These are phyloP conservation scores for Drosophila neotestacea DNA, from an alignment of 2,888 invertebrate species.

Conservation along the genomic window DNA sequence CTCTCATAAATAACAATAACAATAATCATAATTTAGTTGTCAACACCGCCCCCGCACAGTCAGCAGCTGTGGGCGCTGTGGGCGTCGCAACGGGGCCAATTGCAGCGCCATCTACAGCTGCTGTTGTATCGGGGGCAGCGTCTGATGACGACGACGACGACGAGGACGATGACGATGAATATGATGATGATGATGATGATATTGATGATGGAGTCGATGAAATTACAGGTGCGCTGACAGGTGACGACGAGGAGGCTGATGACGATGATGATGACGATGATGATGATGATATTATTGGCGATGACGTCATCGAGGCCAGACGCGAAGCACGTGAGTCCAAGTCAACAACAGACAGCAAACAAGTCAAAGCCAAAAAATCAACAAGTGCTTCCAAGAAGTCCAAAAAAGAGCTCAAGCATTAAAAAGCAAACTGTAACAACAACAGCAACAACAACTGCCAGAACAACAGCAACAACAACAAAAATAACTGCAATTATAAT, in stretches of 20 bases:
- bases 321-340: conserved; percentile 94
- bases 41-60: conserved; percentile 44
- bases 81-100: conserved; percentile 50
- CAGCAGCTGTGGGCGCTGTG: conserved; percentile 39
- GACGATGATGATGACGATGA: conserved; percentile 89
- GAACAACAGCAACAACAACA: conserved; percentile 47
- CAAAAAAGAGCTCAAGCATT: conserved; percentile 83
- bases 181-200: conserved; percentile 82
- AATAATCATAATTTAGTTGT: conserved; percentile 55
- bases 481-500: conserved; percentile 46
- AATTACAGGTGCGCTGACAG: conserved; percentile 89
- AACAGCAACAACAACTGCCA: conserved; percentile 36
- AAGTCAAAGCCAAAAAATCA: conserved; percentile 83
- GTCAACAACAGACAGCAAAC: conserved; percentile 86
- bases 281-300: conserved; percentile 89
- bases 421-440: conserved; percentile 46
- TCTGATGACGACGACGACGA: conserved; percentile 84
- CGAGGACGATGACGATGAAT: conserved; percentile 57
- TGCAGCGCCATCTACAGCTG: conserved; percentile 28
- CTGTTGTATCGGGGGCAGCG: conserved; percentile 86
- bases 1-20: conserved; percentile 58
- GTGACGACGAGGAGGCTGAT: conserved; percentile 89
- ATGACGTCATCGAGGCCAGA: conserved; percentile 88
- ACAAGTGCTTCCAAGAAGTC: conserved; percentile 83
- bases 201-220: conserved; percentile 88